Base-by-base conservation (phyloP, 2,797 vertebrate genomes). In the Intellagama lesueurii region DNA sequence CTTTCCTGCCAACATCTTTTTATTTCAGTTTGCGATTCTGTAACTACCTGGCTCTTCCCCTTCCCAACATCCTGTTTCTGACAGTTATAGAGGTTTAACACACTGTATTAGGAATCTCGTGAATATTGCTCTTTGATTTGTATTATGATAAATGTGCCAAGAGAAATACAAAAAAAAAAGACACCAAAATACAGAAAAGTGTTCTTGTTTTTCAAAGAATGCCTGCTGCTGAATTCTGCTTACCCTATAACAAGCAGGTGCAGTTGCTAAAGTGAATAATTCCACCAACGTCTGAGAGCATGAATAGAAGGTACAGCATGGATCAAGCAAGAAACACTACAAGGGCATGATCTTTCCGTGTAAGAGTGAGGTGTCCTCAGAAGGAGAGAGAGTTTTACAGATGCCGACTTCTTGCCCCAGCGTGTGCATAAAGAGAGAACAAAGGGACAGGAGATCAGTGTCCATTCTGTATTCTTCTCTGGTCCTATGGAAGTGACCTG, bases 51-150 rank as follows among this genome's bases (percentile, higher is more conserved):
- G 87, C 79, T 94, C 91, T 77, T 94, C 94, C 26, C 85, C 49
- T 94, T 92, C 91, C 88, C 94, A 93, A 95, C 94, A 96, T 94
- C 32, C 89, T 95, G 87, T 93, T 94, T 91, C 91, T 96, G 94
- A 95, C 95, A 96, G 95, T 95, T 95, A 95, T 94, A 91, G 90
- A 92, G 89, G 93, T 96, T 96, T 95, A 95, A 95, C 93, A 94
- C 90, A 95, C 93, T 95, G 94, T 95, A 94, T 95, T 92, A 95
- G 93, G 93, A 95, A 94, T 93, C 94, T 96, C 91, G 91, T 95
- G 95, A 95, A 96, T 96, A 95, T 96, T 96, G 95, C 94, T 95
- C 95, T 96, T 96, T 96, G 95, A 96, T 96, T 96, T 95, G 92
- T 88, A 95, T 95, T 93, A 92, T 93, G 93, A 95, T 95, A 94